Evolutionary conservation across 2,797 vertebrate species (phyloP), one percentile per base, ranked within the genome.

Genomic region (Acipenser ruthenus): DNA sequence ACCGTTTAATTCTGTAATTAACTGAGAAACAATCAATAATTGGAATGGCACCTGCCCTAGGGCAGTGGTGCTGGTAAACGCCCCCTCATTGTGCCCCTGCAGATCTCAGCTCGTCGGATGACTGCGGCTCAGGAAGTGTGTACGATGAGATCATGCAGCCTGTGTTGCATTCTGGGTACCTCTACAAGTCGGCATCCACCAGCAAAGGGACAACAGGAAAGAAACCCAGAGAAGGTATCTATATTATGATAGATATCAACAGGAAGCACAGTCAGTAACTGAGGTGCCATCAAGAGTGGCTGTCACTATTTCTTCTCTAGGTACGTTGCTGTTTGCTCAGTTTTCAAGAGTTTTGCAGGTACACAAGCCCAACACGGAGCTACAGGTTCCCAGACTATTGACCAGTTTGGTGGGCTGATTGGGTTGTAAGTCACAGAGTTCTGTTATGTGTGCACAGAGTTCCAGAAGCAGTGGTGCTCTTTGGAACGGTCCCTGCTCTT

Each of bases 61-160:
- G 23, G 4, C 23, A 2, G 23, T 37, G 23, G 23, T 37, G 4
- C 2, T 37, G 23, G 23, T 37, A 37, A 37, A 37, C 23, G 4
- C 23, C 53, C 15, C 51, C 11, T 50, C 7, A 4, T 9, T 11
- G 13, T 52, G 12, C 37, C 10, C 64, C 52, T 59, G 12, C 66
- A 71, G 70, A 68, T 65, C 50, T 18, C 51, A 47, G 66, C 47
- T 37, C 56, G 6, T 15, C 13, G 1, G 60, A 62, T 4, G 65
- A 67, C 49, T 52, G 52, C 64, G 63, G 68, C 49, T 63, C 79
- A 80, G 8, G 79, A 8, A 84, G 90, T 0, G 90, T 99, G 8
- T 99, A 99, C 68, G 95, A 97, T 0, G 95, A 99, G 81, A 95
- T 99, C 83, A 92, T 90, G 1, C 94, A 95, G 73, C 86, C 94